A percentile compares a stretch with the other conserved stretches of the same genome.
phyloP scores from a whole-genome alignment of 2,797 vertebrate genomes.

The Ciconia nigra region DNA sequence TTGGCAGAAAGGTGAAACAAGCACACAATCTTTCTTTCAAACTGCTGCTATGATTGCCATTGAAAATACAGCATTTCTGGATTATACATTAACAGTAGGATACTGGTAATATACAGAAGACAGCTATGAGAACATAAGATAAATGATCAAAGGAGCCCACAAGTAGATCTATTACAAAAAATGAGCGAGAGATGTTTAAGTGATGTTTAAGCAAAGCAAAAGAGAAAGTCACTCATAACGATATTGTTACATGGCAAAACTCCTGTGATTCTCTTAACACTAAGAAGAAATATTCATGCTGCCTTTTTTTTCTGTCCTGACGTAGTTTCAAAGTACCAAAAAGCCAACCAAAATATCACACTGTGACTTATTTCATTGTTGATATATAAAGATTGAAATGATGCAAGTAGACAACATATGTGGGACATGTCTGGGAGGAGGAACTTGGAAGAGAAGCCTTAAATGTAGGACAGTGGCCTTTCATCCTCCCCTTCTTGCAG shows the following conservation, averaged over 20 bases:
- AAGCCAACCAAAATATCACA: not conserved
- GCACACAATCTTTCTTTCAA: not conserved
- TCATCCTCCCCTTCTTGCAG: not conserved
- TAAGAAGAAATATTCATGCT: not conserved
- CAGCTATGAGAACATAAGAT: not conserved
- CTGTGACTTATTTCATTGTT: not conserved
- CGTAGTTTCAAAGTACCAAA: not conserved
- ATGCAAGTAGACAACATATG: not conserved
- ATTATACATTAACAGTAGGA: not conserved
- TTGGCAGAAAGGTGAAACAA: not conserved
- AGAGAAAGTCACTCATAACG: not conserved
- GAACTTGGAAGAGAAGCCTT: not conserved
- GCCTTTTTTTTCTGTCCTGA: not conserved
- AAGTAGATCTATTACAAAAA: not conserved
- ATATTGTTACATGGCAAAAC: not conserved
- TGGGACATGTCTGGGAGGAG: not conserved
- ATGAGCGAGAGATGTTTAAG: not conserved
- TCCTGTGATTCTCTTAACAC: not conserved
- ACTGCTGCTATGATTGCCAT: not conserved
- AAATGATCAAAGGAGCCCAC: not conserved
- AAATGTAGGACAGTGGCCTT: not conserved
- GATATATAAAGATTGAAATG: not conserved
- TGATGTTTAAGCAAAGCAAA: not conserved
- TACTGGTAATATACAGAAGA: not conserved
- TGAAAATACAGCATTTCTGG: not conserved